phyloP scores from a whole-genome alignment of 92 coral and sea anemone species.

The Blastomussa wellsi region DNA sequence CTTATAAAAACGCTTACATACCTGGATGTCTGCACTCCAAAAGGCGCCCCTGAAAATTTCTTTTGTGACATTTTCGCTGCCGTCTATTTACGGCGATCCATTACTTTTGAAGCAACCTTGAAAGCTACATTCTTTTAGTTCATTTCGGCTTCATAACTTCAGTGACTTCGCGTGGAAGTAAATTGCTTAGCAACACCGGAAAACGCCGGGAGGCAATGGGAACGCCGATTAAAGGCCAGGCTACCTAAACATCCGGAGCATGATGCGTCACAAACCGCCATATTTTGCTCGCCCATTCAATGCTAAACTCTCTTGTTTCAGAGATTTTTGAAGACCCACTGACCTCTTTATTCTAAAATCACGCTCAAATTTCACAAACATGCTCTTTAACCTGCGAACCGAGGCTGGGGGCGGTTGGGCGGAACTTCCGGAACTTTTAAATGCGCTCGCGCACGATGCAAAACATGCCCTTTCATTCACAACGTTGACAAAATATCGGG shows the following conservation, averaged over 20 bases:
- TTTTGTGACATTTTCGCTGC: slow-evolving; percentile 76
- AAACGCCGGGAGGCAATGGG: background rate
- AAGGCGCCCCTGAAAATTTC: slow-evolving; percentile 92
- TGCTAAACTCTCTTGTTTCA: too few relatives aligned
- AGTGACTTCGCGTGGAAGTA: slow-evolving; percentile 12
- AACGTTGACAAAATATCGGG: too few relatives aligned
- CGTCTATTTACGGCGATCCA: background rate
- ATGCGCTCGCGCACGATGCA: too few relatives aligned
- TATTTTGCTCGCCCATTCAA: too few relatives aligned
- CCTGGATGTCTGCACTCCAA: slow-evolving; percentile 97
- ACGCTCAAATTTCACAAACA: too few relatives aligned
- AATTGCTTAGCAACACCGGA: slow-evolving; percentile 54
- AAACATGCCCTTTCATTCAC: too few relatives aligned
- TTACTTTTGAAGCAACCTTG: background rate
- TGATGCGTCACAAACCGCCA: too few relatives aligned
- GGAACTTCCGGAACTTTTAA: too few relatives aligned
- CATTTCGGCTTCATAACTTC: slow-evolving; percentile 24
- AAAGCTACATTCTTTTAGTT: background rate
- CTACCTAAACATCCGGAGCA: slow-evolving; percentile 20
- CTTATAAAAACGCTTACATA: slow-evolving; percentile 23
- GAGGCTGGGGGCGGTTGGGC: too few relatives aligned
- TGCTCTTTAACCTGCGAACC: too few relatives aligned
- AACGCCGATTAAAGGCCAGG: slow-evolving; percentile 20
- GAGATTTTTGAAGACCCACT: too few relatives aligned
- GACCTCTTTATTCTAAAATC: too few relatives aligned